Conservation (phyloP, 37 sponge, comb jelly and placozoan species). For the Chondrosia reniformis region DNA sequence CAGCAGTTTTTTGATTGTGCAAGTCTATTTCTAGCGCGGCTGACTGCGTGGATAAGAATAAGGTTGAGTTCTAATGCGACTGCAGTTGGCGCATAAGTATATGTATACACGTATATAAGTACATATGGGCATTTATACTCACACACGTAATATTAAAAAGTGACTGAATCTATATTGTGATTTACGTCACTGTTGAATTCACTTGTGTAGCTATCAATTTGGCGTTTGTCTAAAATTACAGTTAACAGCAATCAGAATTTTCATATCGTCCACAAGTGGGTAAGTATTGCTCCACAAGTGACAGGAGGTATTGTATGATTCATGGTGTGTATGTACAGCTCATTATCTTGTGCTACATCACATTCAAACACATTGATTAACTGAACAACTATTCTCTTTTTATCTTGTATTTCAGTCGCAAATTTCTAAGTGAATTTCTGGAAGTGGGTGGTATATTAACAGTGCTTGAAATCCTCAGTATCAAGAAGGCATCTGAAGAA, state of each 20-base stretch:
- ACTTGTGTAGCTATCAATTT: slow-evolving; percentile 48
- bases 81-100: background rate
- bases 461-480: slow-evolving; percentile 85
- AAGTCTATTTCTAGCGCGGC: slow-evolving; percentile 90
- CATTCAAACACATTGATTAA: no score
- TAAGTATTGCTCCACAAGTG: slow-evolving; percentile 24
- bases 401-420: slow-evolving; percentile 30
- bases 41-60: slow-evolving; percentile 93
- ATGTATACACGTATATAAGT: background rate
- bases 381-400: background rate
- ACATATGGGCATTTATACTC: background rate
- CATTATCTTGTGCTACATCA: no score
- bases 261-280: slow-evolving; percentile 82
- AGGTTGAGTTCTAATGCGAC: no score
- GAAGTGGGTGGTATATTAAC: slow-evolving; percentile 97
- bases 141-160: background rate
- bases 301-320: no score
- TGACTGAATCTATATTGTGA: background rate
- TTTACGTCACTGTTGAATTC: no score
- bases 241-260: slow-evolving; percentile 69
- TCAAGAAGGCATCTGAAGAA: slow-evolving; percentile 60
- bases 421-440: slow-evolving; percentile 91
- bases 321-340: no score
- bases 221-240: slow-evolving; percentile 70
- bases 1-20: slow-evolving; percentile 87